These are phyloP conservation scores for Takifugu bimaculatus DNA, from an alignment of 2,113 vertebrate genomes.

Conservation along the genomic window DNA sequence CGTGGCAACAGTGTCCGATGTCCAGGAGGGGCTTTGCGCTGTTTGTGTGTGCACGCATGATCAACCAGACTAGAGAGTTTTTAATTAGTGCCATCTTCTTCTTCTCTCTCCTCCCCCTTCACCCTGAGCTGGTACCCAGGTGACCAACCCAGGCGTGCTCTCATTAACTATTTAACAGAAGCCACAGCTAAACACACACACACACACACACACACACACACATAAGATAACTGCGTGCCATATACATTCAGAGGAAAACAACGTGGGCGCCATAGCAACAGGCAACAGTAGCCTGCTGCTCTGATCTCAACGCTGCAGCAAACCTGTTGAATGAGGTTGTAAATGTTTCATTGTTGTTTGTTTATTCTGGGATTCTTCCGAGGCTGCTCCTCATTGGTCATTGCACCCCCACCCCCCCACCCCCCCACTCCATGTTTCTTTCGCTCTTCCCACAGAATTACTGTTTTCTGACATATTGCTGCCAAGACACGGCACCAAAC, in stretches of 20 bases:
- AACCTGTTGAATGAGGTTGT: neutral
- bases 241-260: slow-evolving; percentile 50
- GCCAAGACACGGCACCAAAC: slow-evolving; percentile 19
- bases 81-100: slow-evolving; percentile 44
- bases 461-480: neutral
- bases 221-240: slow-evolving; percentile 27
- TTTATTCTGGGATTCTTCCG: neutral
- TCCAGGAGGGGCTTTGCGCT: slow-evolving; percentile 20
- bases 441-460: neutral
- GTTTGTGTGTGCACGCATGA: slow-evolving; percentile 15
- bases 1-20: slow-evolving; percentile 10
- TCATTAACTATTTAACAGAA: slow-evolving; percentile 69
- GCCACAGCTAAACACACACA: slow-evolving; percentile 34
- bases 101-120: slow-evolving; percentile 18
- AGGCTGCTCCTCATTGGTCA: slow-evolving; percentile 31
- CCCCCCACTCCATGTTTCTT: neutral
- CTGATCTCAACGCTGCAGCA: neutral
- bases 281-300: slow-evolving; percentile 21
- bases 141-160: slow-evolving; percentile 43
- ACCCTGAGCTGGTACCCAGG: slow-evolving; percentile 33
- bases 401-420: too few relatives aligned
- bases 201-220: slow-evolving; percentile 13
- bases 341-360: neutral
- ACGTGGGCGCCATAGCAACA: slow-evolving; percentile 47
- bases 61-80: slow-evolving; percentile 21